phyloP scores from a whole-genome alignment of 1,140 invertebrate genomes.

The Nasonia vitripennis region DNA sequence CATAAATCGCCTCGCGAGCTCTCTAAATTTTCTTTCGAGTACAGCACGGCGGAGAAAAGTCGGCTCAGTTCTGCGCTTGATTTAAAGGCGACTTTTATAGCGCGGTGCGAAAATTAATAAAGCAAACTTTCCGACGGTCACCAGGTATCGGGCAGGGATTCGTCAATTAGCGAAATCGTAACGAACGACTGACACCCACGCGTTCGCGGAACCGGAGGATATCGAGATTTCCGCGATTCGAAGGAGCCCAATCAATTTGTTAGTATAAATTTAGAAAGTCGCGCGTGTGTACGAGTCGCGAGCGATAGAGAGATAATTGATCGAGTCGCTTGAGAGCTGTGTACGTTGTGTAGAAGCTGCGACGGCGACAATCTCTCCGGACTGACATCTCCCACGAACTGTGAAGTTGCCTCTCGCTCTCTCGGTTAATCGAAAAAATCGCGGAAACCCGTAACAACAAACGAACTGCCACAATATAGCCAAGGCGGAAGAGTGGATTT shows the following conservation, averaged over 20 bases:
- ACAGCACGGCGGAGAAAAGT: background rate
- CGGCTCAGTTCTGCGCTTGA: background rate
- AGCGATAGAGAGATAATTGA: conserved; percentile 44
- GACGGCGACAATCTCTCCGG: background rate
- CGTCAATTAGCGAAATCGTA: background rate
- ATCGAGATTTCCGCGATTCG: background rate
- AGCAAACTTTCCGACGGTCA: background rate
- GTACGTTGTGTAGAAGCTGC: conserved; percentile 24
- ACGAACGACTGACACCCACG: background rate
- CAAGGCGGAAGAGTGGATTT: conserved; percentile 42
- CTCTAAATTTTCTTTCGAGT: conserved; percentile 20
- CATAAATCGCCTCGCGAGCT: conserved; percentile 29
- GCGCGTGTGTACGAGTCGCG: background rate
- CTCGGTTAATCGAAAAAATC: background rate
- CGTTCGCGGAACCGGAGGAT: background rate
- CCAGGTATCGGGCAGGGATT: background rate
- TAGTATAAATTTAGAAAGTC: conserved; percentile 32
- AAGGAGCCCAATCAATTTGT: conserved; percentile 25
- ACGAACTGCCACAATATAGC: background rate
- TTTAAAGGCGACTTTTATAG: background rate
- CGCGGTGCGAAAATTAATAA: background rate
- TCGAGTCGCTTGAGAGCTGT: background rate
- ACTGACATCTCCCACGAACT: conserved; percentile 42
- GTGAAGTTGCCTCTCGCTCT: conserved; percentile 1
- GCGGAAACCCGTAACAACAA: conserved; percentile 25